Percentiles rank a stretch among this genome's conserved stretches.
Evolutionary conservation across 2,888 invertebrate species (phyloP).

Genomic region (Apamea sordens): DNA sequence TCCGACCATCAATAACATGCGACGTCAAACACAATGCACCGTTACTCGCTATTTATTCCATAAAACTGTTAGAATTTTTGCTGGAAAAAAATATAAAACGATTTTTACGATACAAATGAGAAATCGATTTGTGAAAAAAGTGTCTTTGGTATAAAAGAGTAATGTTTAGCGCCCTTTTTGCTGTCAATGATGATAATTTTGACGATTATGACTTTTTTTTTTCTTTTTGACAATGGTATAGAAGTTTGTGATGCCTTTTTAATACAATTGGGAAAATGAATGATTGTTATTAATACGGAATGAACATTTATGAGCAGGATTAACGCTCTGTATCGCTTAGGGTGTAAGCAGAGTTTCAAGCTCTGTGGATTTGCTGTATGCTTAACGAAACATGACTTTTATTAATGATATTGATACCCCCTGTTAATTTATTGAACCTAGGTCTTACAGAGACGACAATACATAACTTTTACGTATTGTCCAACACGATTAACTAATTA

Average conservation of each 20-base stretch:
- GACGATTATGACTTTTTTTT: slow-evolving; percentile 64
- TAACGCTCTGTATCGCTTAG: neutral
- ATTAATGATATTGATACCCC: neutral
- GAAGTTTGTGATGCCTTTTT: slow-evolving; percentile 30
- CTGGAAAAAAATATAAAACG: slow-evolving; percentile 60
- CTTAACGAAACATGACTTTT: neutral
- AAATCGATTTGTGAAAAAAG: slow-evolving; percentile 62
- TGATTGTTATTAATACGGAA: slow-evolving; percentile 37
- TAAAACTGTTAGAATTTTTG: slow-evolving; percentile 69
- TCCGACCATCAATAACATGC: slow-evolving; percentile 79
- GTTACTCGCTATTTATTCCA: slow-evolving; percentile 68
- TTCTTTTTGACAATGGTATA: slow-evolving; percentile 28
- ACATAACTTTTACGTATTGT: neutral
- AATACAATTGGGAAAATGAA: slow-evolving; percentile 38
- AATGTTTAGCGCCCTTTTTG: slow-evolving; percentile 58
- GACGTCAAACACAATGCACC: slow-evolving; percentile 77
- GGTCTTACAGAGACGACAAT: neutral
- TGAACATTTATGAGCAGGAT: slow-evolving; percentile 42
- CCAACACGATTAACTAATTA: neutral
- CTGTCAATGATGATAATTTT: slow-evolving; percentile 57
- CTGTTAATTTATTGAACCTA: neutral
- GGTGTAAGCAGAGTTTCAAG: neutral
- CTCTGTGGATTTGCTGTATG: slow-evolving; percentile 3
- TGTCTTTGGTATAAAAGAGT: slow-evolving; percentile 23
- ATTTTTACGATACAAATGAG: slow-evolving; percentile 63